These are phyloP conservation scores for Drosophila quadrilineata DNA, from an alignment of 1,140 invertebrate genomes.

Conservation along the genomic window DNA sequence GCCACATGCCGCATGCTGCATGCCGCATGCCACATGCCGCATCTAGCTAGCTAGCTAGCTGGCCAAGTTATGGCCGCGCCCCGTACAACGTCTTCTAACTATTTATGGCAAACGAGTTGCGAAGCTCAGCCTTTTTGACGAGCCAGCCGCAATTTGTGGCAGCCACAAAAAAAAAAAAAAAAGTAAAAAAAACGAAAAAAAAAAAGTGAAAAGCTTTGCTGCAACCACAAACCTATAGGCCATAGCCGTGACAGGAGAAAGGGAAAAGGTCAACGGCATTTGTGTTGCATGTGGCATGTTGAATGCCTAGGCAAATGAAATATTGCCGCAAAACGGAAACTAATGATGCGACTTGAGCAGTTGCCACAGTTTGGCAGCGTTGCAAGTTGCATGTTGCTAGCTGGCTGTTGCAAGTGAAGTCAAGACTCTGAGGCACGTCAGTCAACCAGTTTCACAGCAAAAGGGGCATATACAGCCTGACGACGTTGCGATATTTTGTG, in stretches of 20 bases:
- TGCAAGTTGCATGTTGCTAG: background rate
- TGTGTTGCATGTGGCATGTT: too few relatives aligned
- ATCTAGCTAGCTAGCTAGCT: constrained; percentile 28
- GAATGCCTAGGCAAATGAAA: constrained; percentile 76
- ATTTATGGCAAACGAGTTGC: constrained; percentile 77
- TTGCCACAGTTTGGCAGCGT: constrained; percentile 9
- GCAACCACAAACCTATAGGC: too few relatives aligned
- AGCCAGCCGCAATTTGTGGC: constrained; percentile 33
- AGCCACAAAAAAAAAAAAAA: constrained; percentile 60
- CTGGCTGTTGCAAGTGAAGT: background rate
- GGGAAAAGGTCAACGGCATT: constrained; percentile 64
- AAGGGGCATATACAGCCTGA: too few relatives aligned
- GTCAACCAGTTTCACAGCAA: constrained; percentile 40
- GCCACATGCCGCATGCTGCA: background rate
- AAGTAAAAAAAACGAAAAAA: background rate
- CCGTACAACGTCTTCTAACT: constrained; percentile 77
- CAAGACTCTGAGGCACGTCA: too few relatives aligned
- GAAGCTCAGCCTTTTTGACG: constrained; percentile 29
- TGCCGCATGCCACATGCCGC: constrained; percentile 11
- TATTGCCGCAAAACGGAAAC: constrained; percentile 80
- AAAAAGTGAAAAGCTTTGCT: too few relatives aligned
- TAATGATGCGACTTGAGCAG: constrained; percentile 74
- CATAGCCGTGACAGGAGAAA: too few relatives aligned
- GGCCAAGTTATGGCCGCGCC: constrained; percentile 64
- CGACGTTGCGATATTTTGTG: too few relatives aligned